Percentiles rank a stretch among this genome's conserved stretches.
Conservation (phyloP, 2,113 vertebrate species). For the Stegostoma tigrinum region DNA sequence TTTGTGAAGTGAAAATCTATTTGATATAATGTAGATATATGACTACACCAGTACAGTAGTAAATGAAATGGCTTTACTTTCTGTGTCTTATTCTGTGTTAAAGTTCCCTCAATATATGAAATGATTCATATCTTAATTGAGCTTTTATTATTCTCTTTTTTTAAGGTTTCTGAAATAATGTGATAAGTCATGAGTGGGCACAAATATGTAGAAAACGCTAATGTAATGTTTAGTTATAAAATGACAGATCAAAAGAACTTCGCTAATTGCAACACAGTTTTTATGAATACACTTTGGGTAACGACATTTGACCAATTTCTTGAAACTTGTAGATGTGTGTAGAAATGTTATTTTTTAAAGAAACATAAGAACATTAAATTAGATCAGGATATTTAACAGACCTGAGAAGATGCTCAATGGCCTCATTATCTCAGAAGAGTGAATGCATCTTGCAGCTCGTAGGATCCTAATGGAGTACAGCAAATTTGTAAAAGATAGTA, state of each 20-base stretch:
- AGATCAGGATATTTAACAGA: neutral
- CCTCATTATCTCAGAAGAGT: neutral
- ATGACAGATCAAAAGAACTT: neutral
- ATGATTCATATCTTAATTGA: neutral
- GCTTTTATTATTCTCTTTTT: neutral
- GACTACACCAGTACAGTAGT: neutral
- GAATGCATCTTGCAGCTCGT: neutral
- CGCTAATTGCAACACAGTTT: neutral
- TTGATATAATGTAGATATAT: neutral
- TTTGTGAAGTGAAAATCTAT: slow-evolving; percentile 10
- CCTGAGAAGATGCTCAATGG: neutral
- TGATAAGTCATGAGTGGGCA: slow-evolving; percentile 32
- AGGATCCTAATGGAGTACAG: neutral
- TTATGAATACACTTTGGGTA: neutral
- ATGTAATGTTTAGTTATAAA: slow-evolving; percentile 5
- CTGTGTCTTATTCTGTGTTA: neutral
- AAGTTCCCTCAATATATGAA: neutral
- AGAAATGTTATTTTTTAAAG: neutral
- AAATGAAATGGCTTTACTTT: neutral
- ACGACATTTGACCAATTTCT: neutral
- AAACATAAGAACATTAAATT: neutral
- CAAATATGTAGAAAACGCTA: neutral
- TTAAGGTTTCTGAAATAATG: neutral
- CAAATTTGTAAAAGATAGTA: neutral
- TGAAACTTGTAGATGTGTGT: neutral